A percentile compares a stretch with the other conserved stretches of the same genome.
Evolutionary conservation across 1,140 invertebrate genomes (phyloP).

Genomic region (Dendroctonus valens): DNA sequence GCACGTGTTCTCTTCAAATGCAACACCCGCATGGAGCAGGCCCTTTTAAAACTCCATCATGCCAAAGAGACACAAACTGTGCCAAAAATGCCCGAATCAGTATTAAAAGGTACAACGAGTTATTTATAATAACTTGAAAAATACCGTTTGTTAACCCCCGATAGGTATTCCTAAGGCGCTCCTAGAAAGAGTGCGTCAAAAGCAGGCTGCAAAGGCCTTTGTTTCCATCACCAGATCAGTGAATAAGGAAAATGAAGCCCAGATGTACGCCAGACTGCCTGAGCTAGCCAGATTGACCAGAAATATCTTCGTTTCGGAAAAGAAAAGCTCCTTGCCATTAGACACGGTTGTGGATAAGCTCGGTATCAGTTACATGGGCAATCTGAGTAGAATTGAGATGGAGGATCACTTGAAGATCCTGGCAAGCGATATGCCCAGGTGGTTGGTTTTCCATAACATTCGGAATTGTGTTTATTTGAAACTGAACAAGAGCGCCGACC

Average conservation of each 20-base stretch:
- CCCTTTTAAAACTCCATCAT: conserved; percentile 66
- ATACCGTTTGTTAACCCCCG: background rate
- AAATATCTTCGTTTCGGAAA: conserved; percentile 84
- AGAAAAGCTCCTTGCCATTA: conserved; percentile 75
- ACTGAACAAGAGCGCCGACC: conserved; percentile 64
- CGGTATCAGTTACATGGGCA: conserved; percentile 73
- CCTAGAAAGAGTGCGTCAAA: conserved; percentile 85
- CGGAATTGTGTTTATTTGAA: conserved; percentile 76
- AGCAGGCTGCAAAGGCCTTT: conserved; percentile 82
- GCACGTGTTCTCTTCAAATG: conserved; percentile 70
- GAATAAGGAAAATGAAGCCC: conserved; percentile 70
- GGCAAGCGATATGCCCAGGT: conserved; percentile 69
- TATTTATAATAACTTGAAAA: conserved; percentile 8
- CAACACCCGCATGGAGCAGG: conserved; percentile 75
- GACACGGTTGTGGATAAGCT: conserved; percentile 77
- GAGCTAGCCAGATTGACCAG: conserved; percentile 79
- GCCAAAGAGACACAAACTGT: conserved; percentile 48
- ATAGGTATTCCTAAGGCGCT: conserved; percentile 75
- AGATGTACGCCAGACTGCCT: conserved; percentile 73
- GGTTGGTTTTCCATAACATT: conserved; percentile 70
- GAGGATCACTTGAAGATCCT: conserved; percentile 74
- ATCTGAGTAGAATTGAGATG: conserved; percentile 67
- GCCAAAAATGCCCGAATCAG: conserved; percentile 18
- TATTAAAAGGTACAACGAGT: conserved; percentile 35
- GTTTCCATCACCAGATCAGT: conserved; percentile 79